phyloP scores from a whole-genome alignment of 2,888 invertebrate species.

The Vandiemenella viatica region DNA sequence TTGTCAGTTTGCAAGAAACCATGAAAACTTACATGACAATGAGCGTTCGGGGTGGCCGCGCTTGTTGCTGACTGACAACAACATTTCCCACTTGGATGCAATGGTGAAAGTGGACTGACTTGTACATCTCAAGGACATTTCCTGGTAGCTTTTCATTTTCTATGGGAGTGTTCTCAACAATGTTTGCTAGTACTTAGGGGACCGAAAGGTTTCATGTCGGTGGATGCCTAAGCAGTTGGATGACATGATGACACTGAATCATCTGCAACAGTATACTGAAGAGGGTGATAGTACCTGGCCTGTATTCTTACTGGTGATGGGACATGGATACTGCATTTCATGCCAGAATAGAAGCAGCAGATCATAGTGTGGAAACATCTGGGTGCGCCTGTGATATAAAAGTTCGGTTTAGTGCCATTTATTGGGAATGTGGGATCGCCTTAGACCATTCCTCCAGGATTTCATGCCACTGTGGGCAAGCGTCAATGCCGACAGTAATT shows the following conservation, averaged over 20 bases:
- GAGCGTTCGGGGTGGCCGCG: too few relatives aligned
- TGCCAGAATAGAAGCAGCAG: not conserved
- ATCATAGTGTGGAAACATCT: not conserved
- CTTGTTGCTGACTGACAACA: too few relatives aligned
- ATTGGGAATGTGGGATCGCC: not conserved
- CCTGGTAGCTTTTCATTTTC: too few relatives aligned
- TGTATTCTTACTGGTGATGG: not conserved
- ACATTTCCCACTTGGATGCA: too few relatives aligned
- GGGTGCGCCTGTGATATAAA: not conserved
- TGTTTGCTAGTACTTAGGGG: too few relatives aligned
- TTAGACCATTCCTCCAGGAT: not conserved
- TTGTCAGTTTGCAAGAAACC: too few relatives aligned
- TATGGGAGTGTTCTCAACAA: too few relatives aligned
- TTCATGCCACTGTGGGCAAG: not conserved
- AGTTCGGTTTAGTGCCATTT: not conserved
- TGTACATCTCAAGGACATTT: too few relatives aligned
- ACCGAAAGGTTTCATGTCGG: not conserved
- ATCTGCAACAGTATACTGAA: not conserved
- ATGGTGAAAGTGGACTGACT: too few relatives aligned
- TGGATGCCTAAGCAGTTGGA: not conserved
- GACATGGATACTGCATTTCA: not conserved
- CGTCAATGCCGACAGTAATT: not conserved
- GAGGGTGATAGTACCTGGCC: not conserved
- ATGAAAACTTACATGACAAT: too few relatives aligned
- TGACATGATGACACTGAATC: not conserved